Percentiles rank a stretch among this genome's conserved stretches.
Evolutionary conservation across 1,140 invertebrate species (phyloP).

Genomic region (Melitaea cinxia): DNA sequence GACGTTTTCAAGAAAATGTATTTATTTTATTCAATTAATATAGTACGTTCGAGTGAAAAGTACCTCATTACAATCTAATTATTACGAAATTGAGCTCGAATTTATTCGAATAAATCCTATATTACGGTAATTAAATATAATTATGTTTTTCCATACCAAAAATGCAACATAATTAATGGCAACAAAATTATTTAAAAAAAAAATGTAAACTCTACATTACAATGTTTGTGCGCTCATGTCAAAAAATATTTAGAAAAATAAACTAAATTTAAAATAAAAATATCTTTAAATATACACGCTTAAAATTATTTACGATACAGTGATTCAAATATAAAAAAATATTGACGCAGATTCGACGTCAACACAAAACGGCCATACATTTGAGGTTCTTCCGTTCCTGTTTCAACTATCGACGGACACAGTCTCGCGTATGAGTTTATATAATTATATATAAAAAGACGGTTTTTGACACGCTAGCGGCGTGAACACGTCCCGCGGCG

Average conservation of each 20-base stretch:
- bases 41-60: constrained; percentile 58
- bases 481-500: constrained; percentile 58
- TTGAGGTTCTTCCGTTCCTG: constrained; percentile 57
- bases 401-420: constrained; percentile 69
- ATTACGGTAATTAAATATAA: constrained; percentile 34
- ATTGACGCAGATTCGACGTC: constrained; percentile 62
- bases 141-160: constrained; percentile 11
- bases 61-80: constrained; percentile 67
- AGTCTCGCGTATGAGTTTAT: constrained; percentile 62
- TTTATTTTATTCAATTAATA: constrained; percentile 46
- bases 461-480: constrained; percentile 65
- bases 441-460: constrained; percentile 76
- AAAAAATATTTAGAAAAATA: constrained; percentile 62
- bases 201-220: constrained; percentile 73
- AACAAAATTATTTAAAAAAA: constrained; percentile 50
- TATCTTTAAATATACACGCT: constrained; percentile 55
- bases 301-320: constrained; percentile 61
- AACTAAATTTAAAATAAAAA: constrained; percentile 37
- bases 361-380: constrained; percentile 58
- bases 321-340: constrained; percentile 73
- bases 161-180: constrained; percentile 40
- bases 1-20: constrained; percentile 68
- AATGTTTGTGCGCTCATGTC: constrained; percentile 77
- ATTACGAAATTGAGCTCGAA: constrained; percentile 79
- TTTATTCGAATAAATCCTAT: constrained; percentile 74